Evolutionary conservation across 2,888 invertebrate genomes (phyloP).

Genomic region (Lochmaea capreae): DNA sequence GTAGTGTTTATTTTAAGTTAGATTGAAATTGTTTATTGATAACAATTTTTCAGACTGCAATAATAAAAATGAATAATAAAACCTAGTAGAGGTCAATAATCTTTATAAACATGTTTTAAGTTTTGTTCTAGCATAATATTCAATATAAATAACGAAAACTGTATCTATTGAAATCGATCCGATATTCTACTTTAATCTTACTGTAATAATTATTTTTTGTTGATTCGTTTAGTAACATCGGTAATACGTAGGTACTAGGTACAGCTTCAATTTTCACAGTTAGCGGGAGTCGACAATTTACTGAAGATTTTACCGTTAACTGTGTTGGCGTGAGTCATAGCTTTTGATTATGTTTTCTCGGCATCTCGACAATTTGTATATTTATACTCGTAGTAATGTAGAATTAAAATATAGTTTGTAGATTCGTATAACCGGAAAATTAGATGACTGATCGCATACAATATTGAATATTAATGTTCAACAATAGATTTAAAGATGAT

Average conservation of each 20-base stretch:
- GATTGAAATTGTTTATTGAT: too few species aligned
- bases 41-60: too few species aligned
- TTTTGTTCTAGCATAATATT: too few species aligned
- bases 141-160: not conserved
- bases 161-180: not conserved
- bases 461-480: slow-evolving; percentile 1
- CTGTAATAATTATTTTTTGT: not conserved
- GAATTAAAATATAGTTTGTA: not conserved
- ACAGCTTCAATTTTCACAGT: slow-evolving; percentile 8
- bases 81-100: too few species aligned
- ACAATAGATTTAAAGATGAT: not conserved
- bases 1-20: too few species aligned
- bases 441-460: not conserved
- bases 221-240: not conserved
- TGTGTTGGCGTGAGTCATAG: slow-evolving; percentile 13
- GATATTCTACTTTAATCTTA: not conserved
- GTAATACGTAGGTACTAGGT: too few species aligned
- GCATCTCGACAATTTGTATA: slow-evolving; percentile 3
- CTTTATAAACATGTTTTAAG: too few species aligned
- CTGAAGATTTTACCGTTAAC: slow-evolving; percentile 8
- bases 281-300: slow-evolving; percentile 1
- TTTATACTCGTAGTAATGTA: not conserved
- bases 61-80: too few species aligned
- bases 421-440: slow-evolving; percentile 3
- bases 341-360: slow-evolving; percentile 5